Conservation (phyloP, 2,113 vertebrate species). For the Rhombomys opimus region DNA sequence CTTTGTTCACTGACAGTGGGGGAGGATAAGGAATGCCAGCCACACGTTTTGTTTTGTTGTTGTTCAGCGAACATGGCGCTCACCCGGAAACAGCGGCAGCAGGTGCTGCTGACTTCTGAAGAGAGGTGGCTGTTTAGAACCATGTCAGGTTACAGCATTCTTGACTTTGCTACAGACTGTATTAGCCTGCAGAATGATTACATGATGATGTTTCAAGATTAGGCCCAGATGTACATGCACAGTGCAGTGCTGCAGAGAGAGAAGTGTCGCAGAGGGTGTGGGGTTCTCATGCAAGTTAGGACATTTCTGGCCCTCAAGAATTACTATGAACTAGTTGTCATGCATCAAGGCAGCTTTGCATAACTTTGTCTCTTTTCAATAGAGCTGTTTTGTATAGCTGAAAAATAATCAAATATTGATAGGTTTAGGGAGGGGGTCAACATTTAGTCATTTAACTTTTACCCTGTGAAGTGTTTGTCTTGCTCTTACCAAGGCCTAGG, state of each 20-base stretch:
- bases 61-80: background rate
- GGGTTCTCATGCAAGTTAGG: slow-evolving; percentile 5
- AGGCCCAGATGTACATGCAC: slow-evolving; percentile 41
- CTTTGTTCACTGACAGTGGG: background rate
- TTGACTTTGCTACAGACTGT: slow-evolving; percentile 44
- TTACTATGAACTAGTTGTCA: background rate
- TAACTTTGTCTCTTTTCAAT: background rate
- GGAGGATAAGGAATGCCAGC: background rate
- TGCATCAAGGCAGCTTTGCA: background rate
- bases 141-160: background rate
- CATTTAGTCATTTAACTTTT: background rate
- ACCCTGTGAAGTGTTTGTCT: background rate
- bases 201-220: slow-evolving; percentile 55
- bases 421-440: background rate
- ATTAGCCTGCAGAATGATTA: slow-evolving; percentile 18
- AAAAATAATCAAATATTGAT: background rate
- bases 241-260: slow-evolving; percentile 38
- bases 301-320: background rate
- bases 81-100: background rate
- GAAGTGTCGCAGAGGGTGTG: background rate
- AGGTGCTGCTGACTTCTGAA: slow-evolving; percentile 33
- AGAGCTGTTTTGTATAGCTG: background rate
- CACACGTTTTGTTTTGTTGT: background rate
- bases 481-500: background rate
- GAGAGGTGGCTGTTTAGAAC: slow-evolving; percentile 10